These are phyloP conservation scores for Mandrillus leucophaeus DNA, from an alignment of 2,113 vertebrate species.

Conservation along the genomic window DNA sequence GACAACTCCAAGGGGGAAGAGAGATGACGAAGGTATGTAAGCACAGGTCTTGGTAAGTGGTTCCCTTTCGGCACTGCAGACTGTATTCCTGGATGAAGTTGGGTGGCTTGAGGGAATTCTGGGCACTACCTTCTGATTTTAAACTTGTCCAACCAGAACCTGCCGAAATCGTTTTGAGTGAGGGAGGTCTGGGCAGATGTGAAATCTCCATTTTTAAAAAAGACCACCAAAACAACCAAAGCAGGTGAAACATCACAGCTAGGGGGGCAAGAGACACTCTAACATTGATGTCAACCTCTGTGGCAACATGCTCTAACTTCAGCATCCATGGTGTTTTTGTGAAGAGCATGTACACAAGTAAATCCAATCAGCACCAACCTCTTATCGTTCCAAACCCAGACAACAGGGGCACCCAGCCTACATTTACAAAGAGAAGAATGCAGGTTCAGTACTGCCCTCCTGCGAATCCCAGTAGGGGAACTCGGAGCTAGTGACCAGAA, in stretches of 20 bases:
- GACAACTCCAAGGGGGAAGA: neutral
- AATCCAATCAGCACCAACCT: neutral
- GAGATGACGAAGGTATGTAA: neutral
- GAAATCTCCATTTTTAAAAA: neutral
- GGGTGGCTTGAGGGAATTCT: neutral
- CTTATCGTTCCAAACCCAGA: neutral
- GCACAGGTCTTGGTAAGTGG: neutral
- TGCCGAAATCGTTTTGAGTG: neutral
- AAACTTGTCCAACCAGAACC: conserved; percentile 35
- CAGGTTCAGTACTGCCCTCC: neutral
- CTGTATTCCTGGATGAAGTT: neutral
- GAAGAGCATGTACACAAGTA: neutral
- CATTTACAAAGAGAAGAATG: neutral
- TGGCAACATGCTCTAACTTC: neutral
- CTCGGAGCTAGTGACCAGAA: neutral
- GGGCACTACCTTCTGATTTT: neutral
- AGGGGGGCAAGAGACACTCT: neutral
- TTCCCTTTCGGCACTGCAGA: neutral
- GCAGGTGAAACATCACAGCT: conserved; percentile 12
- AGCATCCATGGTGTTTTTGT: neutral
- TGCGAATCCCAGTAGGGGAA: neutral
- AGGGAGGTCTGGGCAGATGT: neutral
- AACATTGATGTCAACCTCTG: neutral
- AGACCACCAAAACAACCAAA: neutral
- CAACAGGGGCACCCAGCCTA: neutral